A percentile compares a stretch with the other conserved stretches of the same genome.
Evolutionary conservation across 2,888 invertebrate species (phyloP).

Genomic region (Zaprionus bogoriensis): DNA sequence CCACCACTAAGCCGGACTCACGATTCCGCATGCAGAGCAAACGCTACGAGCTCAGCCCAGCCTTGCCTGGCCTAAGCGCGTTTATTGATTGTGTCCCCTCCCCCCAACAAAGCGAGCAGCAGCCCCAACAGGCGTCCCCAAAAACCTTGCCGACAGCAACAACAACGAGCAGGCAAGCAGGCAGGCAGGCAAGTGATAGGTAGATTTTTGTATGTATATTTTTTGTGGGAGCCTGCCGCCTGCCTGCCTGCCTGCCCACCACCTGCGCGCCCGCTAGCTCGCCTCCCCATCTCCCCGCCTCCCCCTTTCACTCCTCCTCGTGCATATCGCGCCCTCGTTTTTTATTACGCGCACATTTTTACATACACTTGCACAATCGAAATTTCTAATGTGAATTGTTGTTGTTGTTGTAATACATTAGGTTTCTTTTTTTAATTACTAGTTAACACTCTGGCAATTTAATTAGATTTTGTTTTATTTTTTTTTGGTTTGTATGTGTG

Average conservation of each 20-base stretch:
- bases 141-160: constrained; percentile 59
- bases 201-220: constrained; percentile 73
- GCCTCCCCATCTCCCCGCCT: constrained; percentile 7
- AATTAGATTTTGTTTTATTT: no score
- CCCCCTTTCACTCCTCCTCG: constrained; percentile 32
- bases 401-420: constrained; percentile 4
- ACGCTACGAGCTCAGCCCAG: constrained; percentile 11
- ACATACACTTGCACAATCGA: constrained; percentile 73
- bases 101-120: constrained; percentile 33
- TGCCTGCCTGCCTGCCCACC: constrained; percentile 34
- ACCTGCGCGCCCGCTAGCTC: constrained; percentile 12
- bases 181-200: constrained; percentile 61
- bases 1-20: no score
- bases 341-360: constrained; percentile 77
- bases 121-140: constrained; percentile 55
- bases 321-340: constrained; percentile 75
- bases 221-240: constrained; percentile 56
- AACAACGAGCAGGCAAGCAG: constrained; percentile 2
- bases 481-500: constrained; percentile 38
- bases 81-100: constrained; percentile 76
- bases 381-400: constrained; percentile 39
- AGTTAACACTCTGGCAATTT: constrained; percentile 34
- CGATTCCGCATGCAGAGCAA: no score
- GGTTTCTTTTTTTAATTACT: constrained; percentile 9
- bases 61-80: constrained; percentile 49